Evolutionary conservation across 2,888 invertebrate species (phyloP), one percentile per base, ranked within the genome.

Genomic region (Sarcophaga subvicina): DNA sequence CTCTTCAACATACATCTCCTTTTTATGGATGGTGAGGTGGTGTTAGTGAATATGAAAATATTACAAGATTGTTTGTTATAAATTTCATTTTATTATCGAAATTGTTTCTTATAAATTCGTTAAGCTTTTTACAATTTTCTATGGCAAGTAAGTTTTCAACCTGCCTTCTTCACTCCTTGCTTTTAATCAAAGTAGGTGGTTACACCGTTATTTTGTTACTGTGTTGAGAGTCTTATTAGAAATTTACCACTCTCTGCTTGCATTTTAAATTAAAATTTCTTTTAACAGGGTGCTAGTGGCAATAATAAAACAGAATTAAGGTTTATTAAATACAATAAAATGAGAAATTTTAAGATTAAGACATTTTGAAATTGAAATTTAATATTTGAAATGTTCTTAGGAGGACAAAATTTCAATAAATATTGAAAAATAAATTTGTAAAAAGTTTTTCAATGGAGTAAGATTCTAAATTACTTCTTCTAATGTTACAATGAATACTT

Each of bases 31-130:
- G 37, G 10, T 37, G 37, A 0, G 37, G 8, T 37, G 2, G 8
- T 8, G 37, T 10, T 37, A 37, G 37, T 37, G 10, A 37, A 10
- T 77, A 25, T 66, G 6, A 37, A 54, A 45, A 85, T 81, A 17
- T 45, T n/a, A 63, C 27, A 59, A 73, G 64, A 63, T 87, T 49
- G 75, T 54, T 27, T 27, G 17, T 80, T 73, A 3, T 80, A 20
- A 12, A 11, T 17, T 62, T 73, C 6, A 37, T 67, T 72, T n/a
- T 54, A 17, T 54, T 72, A 27, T 71, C 22, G 17, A 76, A 71
- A 11, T 80, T 69, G 70, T 75, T 84, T 20, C 70, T 37, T 37
- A 45, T 49, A 49, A 62, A 70, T 73, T 81, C 54, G 72, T 81
- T 72, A 47, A 72, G 82, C 49, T 63, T 72, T 76, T 79, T 10